Conservation (phyloP, 2,888 invertebrate species). For the Hypena proboscidalis region DNA sequence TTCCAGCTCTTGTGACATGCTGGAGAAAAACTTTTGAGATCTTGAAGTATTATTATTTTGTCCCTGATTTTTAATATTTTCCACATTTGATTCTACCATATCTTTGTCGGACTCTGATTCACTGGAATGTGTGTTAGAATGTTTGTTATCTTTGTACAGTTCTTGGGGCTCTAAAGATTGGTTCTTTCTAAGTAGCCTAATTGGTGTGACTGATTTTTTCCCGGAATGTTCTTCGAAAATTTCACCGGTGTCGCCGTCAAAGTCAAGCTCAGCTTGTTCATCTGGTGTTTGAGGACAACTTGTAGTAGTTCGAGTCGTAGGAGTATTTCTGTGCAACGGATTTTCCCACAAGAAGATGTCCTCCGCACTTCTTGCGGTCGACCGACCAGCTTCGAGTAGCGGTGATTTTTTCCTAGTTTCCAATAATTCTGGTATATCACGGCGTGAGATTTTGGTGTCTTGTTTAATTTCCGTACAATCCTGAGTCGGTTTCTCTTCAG, state of each 20-base stretch:
- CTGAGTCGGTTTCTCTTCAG: constrained; percentile 69
- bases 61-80: constrained; percentile 47
- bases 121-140: constrained; percentile 65
- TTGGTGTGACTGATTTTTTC: constrained; percentile 89
- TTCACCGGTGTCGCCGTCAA: constrained; percentile 86
- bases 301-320: constrained; percentile 72
- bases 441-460: constrained; percentile 52
- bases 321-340: constrained; percentile 87
- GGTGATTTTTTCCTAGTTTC: constrained; percentile 68
- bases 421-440: constrained; percentile 51
- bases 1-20: constrained; percentile 80
- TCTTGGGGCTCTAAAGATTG: constrained; percentile 70
- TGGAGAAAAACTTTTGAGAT: constrained; percentile 81
- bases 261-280: constrained; percentile 89
- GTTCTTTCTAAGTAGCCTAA: constrained; percentile 84
- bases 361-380: constrained; percentile 83
- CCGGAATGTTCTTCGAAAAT: constrained; percentile 88
- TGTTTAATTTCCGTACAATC: constrained; percentile 56
- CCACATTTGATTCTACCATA: constrained; percentile 44
- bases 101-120: constrained; percentile 75
- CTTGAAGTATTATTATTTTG: constrained; percentile 60
- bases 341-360: constrained; percentile 93
- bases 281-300: constrained; percentile 88
- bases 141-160: constrained; percentile 49
- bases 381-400: constrained; percentile 67